Base-by-base conservation (phyloP, 2,797 vertebrate species). In the Cossypha dichroa region DNA sequence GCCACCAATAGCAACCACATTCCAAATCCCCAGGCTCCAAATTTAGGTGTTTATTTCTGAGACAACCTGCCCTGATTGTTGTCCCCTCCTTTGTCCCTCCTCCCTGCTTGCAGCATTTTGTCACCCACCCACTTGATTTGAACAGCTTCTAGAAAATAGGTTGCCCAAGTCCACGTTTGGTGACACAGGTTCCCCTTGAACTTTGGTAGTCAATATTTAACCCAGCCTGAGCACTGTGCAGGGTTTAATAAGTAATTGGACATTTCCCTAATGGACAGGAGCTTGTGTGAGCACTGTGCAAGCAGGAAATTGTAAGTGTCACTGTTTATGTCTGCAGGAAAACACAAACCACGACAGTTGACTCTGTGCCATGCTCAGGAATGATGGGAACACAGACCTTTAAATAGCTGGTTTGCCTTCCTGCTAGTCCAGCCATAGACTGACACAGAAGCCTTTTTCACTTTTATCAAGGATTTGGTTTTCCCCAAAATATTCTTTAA, bases 271-370 rank as follows among this genome's bases (percentile, higher is more conserved):
- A 69, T 13, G 83, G 82, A 91, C 83, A 93, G 86, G 69, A 2
- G 0, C 33, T 94, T 83, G 91, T 93, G 93, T 70, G 90, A 74
- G 88, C 96, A 75, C 93, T 72, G 70, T 41, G 85, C 60, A 87
- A 93, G 95, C 96, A 98, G 98, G 98, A 98, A 98, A 98, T 97
- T 95, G 25, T 95, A 97, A 96, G 97, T 98, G 98, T 98, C 97
- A 97, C 88, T 98, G 98, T 97, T 98, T 98, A 97, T 94, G 97
- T 97, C 97, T 98, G 95, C 88, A 96, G 96, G 95, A 97, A 97
- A 97, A 96, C 94, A 95, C 92, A 96, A 97, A 97, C 97, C 94
- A 73, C 48, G 33, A 89, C 36, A 81, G 67, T 69, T 97, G 97
- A 97, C 96, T 97, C 94, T 0, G 22, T 94, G 97, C 96, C 97